A percentile compares a stretch with the other conserved stretches of the same genome.
These are phyloP conservation scores for Hirudinaria manillensis DNA, from an alignment of 2,888 invertebrate species.

Conservation along the genomic window DNA sequence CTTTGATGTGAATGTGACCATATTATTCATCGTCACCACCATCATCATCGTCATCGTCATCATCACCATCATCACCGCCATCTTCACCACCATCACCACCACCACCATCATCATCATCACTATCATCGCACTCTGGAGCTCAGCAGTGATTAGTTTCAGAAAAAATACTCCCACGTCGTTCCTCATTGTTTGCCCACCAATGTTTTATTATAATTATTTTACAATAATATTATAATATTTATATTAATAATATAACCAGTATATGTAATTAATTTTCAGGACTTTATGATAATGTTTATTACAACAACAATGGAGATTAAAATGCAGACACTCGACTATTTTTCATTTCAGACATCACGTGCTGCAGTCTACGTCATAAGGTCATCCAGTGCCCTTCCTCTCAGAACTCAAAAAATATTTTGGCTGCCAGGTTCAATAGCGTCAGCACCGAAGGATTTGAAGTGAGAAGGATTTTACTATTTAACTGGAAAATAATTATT, in stretches of 20 bases:
- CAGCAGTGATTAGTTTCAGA: not conserved
- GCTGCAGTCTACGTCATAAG: constrained; percentile 12
- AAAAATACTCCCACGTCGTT: not conserved
- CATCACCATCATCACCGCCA: constrained; percentile 30
- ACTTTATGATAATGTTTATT: not conserved
- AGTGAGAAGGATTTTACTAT: not conserved
- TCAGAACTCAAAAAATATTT: not conserved
- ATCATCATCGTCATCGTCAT: constrained; percentile 30
- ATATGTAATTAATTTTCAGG: not conserved
- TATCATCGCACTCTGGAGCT: constrained; percentile 26
- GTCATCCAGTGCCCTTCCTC: not conserved
- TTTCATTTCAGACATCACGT: not conserved
- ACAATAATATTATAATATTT: not conserved
- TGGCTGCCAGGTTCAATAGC: not conserved
- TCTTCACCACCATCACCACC: constrained; percentile 31
- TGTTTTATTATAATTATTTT: not conserved
- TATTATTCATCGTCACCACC: constrained; percentile 14
- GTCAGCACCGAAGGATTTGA: not conserved
- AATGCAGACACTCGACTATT: not conserved
- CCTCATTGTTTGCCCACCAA: not conserved
- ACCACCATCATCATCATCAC: constrained; percentile 29
- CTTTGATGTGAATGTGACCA: not conserved
- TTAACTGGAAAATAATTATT: not conserved
- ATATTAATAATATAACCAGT: not conserved
- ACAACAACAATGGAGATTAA: too few species aligned